Evolutionary conservation across 2,797 vertebrate genomes (phyloP), one percentile per base, ranked within the genome.

Genomic region (Pantherophis alleghaniensis): DNA sequence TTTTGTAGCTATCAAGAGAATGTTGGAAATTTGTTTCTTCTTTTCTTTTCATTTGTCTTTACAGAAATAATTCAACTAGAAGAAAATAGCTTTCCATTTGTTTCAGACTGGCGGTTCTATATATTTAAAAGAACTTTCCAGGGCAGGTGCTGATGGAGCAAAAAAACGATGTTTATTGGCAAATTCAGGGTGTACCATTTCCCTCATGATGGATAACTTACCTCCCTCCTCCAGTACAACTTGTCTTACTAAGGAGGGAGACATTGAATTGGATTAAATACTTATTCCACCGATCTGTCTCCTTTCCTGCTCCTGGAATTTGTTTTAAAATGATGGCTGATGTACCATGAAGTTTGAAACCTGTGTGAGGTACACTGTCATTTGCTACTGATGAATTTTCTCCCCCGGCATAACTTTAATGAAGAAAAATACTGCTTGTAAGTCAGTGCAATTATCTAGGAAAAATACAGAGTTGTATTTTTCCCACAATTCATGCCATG

Each of bases 71-170:
- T 79, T 79, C 47, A 56, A 4, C 37, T 87, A 89, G 66, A 89
- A 94, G 18, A 57, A 18, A 74, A 86, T 59, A 26, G 83, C n/a
- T 37, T 90, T 61, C 66, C 69, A 51, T 92, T 74, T 61, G 53
- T 92, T 47, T 74, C 61, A 42, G 42, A 74, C 22, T 79, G 86
- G 18, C 5, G 22, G 56, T 20, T 92, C 79, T 61, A 92, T 79
- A 14, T 90, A 90, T 90, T 86, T 87, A n/a, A 37, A 90, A 87
- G 61, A 79, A 88, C 66, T 94, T 90, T 61, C 61, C 55, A 92
- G 63, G 55, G 55, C 56, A 79, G 42, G 74, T 90, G 88, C 88
- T 87, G 88, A 74, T 92, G 66, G 79, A 59, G 55, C 74, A 94
- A 61, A 90, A 90, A 92, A 60, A 4, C 20, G 56, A 47, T 14